Conservation (phyloP, 2,113 vertebrate genomes). For the Tursiops truncatus region DNA sequence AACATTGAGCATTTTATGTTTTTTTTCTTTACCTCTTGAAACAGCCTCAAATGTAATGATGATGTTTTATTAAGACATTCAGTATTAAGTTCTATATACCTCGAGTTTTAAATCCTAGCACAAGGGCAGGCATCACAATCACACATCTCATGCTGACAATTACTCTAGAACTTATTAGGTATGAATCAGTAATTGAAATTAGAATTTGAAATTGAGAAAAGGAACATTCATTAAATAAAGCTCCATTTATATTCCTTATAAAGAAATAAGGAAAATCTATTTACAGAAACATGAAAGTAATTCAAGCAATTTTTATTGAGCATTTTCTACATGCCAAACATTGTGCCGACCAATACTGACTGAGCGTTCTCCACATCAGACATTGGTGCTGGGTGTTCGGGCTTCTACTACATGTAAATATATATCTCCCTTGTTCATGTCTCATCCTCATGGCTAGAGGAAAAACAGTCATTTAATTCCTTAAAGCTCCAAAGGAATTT, state of each 20-base stretch:
- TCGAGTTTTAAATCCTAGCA: neutral
- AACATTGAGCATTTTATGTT: constrained; percentile 20
- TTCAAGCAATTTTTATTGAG: neutral
- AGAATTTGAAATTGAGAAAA: constrained; percentile 25
- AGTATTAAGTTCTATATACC: neutral
- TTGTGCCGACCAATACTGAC: neutral
- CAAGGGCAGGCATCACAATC: neutral
- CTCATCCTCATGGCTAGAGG: neutral
- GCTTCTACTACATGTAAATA: neutral
- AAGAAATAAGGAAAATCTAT: neutral
- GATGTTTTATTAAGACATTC: neutral
- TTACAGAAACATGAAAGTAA: neutral
- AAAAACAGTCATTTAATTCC: neutral
- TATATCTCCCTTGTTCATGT: neutral
- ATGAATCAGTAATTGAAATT: constrained; percentile 4
- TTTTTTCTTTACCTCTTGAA: constrained; percentile 31
- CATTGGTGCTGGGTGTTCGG: neutral
- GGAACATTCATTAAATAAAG: neutral
- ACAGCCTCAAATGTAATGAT: neutral
- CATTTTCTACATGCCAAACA: neutral
- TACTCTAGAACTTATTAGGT: neutral
- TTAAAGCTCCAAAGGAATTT: neutral
- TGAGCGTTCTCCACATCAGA: neutral
- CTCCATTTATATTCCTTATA: neutral
- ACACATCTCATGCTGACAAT: neutral